Evolutionary conservation across 2,113 vertebrate genomes (phyloP).

Genomic region (Bubo blakistoni): DNA sequence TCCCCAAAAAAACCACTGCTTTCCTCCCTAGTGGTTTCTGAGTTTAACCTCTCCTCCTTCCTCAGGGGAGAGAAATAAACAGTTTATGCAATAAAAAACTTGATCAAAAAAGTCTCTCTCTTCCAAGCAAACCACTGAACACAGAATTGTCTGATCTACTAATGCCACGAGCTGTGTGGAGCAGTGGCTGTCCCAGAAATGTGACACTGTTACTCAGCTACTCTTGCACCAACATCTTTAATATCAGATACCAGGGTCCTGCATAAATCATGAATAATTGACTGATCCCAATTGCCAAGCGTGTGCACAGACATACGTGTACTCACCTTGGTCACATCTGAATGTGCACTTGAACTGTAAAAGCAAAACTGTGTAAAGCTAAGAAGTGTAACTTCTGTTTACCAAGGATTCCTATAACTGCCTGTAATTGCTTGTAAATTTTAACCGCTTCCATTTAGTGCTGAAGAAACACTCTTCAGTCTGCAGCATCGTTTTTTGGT

Average conservation of each 20-base stretch:
- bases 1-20: constrained; percentile 16
- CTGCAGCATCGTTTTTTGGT: background rate
- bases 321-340: background rate
- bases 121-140: background rate
- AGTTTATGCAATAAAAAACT: constrained; percentile 3
- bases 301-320: background rate
- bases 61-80: constrained; percentile 56
- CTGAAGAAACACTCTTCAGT: background rate
- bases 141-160: background rate
- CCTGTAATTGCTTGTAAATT: background rate
- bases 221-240: background rate
- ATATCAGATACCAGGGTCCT: constrained; percentile 27
- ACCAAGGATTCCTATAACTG: background rate
- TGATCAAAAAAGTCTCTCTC: constrained; percentile 24
- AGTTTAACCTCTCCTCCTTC: constrained; percentile 61
- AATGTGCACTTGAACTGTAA: background rate
- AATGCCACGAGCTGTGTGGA: background rate
- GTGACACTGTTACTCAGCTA: background rate
- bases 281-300: background rate
- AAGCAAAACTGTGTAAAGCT: background rate
- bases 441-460: background rate
- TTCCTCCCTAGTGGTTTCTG: constrained; percentile 47
- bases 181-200: constrained; percentile 14
- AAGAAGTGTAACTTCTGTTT: background rate
- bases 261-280: constrained; percentile 30